Evolutionary conservation across 2,113 vertebrate genomes (phyloP), one percentile per base, ranked within the genome.

Genomic region (Aramus guarauna): DNA sequence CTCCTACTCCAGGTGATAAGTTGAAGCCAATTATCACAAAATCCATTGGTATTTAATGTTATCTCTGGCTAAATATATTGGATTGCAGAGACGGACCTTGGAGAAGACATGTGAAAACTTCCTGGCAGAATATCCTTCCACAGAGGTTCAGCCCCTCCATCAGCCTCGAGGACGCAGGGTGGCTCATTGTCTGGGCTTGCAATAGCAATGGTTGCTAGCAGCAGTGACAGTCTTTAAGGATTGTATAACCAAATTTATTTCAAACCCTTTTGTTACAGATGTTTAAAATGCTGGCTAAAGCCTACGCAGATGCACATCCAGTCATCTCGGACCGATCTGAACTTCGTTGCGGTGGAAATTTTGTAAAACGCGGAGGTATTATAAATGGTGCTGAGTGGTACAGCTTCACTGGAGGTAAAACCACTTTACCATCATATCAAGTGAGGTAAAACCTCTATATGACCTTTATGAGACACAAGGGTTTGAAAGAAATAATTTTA

Each of bases 321-420:
- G 98, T 99, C 91, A 99, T 99, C 98, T 98, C 99, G 0, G 98
- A 99, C 96, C 98, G 97, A 36, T 98, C 99, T 5, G 99, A 99
- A 21, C 97, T 98, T 15, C 97, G 99, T 78, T 99, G 99, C 22
- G 99, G 99, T 24, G 99, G 99, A 90, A 98, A 98, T 89, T 99
- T 99, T 96, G 98, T 98, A 74, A 98, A 97, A 50, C 98, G 94
- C 0, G 98, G 99, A 52, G 98, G 99, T 95, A 99, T 99, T 97
- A 99, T 99, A 97, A 99, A 99, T 17, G 99, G 99, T 43, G 99
- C 99, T 1, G 97, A 98, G 96, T 99, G 99, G 99, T 99, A 99
- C 98, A 99, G 99, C 97, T 99, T 99, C 97, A 98, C 99, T 58
- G 99, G 99, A 97, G 99, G 99, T 99, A 97, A 97, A 96, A 98